A percentile compares a stretch with the other conserved stretches of the same genome.
Evolutionary conservation across 2,113 vertebrate species (phyloP).

Genomic region (Pteronura brasiliensis): DNA sequence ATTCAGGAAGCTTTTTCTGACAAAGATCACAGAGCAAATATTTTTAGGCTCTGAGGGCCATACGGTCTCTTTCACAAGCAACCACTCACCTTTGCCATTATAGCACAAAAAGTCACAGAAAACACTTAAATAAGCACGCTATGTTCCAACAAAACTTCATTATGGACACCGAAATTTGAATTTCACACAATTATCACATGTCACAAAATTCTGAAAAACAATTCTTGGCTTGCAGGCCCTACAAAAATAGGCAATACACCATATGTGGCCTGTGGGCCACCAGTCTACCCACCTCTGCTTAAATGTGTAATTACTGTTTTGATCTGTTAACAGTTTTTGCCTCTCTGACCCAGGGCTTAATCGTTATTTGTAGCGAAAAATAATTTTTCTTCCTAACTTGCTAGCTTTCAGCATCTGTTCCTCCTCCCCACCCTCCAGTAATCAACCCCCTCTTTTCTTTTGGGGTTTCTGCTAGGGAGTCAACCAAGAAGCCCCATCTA

Average conservation of each 20-base stretch:
- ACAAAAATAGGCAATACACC: not conserved
- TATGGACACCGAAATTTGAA: not conserved
- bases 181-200: not conserved
- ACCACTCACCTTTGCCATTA: not conserved
- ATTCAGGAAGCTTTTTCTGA: not conserved
- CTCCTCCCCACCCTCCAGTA: not conserved
- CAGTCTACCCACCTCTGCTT: not conserved
- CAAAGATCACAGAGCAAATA: not conserved
- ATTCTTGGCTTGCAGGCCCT: not conserved
- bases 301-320: not conserved
- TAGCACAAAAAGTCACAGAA: not conserved
- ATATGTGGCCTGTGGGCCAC: not conserved
- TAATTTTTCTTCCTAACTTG: not conserved
- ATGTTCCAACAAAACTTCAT: constrained; percentile 10
- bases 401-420: not conserved
- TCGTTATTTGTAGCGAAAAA: not conserved
- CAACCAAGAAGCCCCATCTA: not conserved
- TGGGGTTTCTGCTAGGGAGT: not conserved
- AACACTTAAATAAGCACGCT: not conserved
- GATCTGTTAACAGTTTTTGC: not conserved
- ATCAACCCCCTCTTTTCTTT: not conserved
- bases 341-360: not conserved
- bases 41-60: not conserved
- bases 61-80: not conserved
- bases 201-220: constrained; percentile 12